These are phyloP conservation scores for Coptodon rendalli DNA, from an alignment of 2,113 vertebrate genomes.

Conservation along the genomic window DNA sequence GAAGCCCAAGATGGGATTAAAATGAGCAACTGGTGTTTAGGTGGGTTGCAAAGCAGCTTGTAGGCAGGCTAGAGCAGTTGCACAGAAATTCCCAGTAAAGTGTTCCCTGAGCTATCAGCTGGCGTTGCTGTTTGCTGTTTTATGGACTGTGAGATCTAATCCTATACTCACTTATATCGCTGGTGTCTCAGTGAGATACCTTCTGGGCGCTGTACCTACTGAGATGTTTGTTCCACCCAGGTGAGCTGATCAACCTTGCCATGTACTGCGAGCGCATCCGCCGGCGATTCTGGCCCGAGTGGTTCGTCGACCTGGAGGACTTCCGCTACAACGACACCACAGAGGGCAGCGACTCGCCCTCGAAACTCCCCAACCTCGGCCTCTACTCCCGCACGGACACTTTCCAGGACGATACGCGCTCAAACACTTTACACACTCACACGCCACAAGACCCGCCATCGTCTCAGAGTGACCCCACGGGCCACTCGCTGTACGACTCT, in stretches of 20 bases:
- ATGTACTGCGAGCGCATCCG: conserved; percentile 98
- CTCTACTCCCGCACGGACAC: conserved; percentile 90
- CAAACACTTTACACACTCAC: conserved; percentile 13
- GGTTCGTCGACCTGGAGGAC: conserved; percentile 90
- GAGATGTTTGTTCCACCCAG: conserved; percentile 58
- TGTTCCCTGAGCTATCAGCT: neutral
- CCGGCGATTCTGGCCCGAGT: conserved; percentile 96
- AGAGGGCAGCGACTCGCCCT: conserved; percentile 71
- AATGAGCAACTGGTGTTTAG: neutral
- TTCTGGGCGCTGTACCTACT: neutral
- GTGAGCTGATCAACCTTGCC: conserved; percentile 94
- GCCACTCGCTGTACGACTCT: conserved; percentile 91
- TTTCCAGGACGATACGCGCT: conserved; percentile 77
- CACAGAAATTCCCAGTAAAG: neutral
- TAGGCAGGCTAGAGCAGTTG: neutral
- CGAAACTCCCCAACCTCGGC: conserved; percentile 83
- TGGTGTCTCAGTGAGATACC: neutral
- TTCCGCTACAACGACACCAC: conserved; percentile 82
- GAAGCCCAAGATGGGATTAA: neutral
- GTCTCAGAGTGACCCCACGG: conserved; percentile 89
- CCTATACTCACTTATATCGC: neutral
- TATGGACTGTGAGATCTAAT: neutral
- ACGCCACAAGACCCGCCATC: conserved; percentile 73
- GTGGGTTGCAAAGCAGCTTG: neutral
- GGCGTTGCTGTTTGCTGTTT: neutral